A percentile compares a stretch with the other conserved stretches of the same genome.
Evolutionary conservation across 1,140 invertebrate genomes (phyloP).

Genomic region (Diabrotica undecimpunctata): DNA sequence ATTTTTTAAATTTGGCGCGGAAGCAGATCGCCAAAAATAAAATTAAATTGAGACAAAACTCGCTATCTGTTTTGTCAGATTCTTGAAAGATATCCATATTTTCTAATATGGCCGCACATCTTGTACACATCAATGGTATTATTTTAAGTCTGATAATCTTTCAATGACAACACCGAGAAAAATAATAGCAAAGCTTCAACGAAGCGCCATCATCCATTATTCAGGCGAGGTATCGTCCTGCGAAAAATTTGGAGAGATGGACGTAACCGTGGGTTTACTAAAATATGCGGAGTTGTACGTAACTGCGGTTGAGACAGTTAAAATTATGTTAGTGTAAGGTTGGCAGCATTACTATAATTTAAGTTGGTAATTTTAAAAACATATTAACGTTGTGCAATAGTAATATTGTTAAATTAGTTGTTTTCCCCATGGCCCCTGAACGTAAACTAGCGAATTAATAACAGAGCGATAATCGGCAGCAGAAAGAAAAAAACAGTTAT

Average conservation of each 20-base stretch:
- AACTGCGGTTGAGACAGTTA: too few species aligned
- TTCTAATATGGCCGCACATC: neutral
- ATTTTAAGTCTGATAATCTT: neutral
- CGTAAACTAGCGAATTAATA: too few species aligned
- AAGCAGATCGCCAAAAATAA: neutral
- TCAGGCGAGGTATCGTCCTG: neutral
- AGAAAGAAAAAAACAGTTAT: too few species aligned
- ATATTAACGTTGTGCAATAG: too few species aligned
- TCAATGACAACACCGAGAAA: neutral
- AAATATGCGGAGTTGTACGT: too few species aligned
- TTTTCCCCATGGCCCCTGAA: too few species aligned
- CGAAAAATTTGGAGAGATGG: neutral
- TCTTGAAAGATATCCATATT: neutral
- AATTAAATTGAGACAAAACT: neutral
- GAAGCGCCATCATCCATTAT: neutral
- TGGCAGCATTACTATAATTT: too few species aligned
- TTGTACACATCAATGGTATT: neutral
- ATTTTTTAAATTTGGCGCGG: neutral
- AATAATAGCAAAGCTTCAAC: neutral
- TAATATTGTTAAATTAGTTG: too few species aligned
- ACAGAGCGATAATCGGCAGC: too few species aligned
- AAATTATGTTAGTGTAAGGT: too few species aligned
- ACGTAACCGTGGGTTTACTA: neutral
- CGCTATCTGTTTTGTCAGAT: neutral
- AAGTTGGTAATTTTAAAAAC: too few species aligned